A percentile compares a stretch with the other conserved stretches of the same genome.
Evolutionary conservation across 1,140 invertebrate species (phyloP).

Genomic region (Diuraphis noxia): DNA sequence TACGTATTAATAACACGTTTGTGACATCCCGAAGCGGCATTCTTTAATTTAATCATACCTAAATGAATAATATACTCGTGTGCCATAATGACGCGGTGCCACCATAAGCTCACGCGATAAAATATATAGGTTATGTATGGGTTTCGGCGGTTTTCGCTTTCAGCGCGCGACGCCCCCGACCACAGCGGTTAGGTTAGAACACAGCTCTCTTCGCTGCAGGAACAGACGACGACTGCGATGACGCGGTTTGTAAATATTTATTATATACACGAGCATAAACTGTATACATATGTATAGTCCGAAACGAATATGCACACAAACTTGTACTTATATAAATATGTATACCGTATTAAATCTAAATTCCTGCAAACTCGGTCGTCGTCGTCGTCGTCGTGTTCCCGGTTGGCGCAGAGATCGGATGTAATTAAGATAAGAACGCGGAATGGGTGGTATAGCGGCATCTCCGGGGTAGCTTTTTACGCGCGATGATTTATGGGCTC

Average conservation of each 20-base stretch:
- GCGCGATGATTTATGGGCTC: conserved; percentile 43
- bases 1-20: too few species aligned
- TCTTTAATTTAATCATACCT: too few species aligned
- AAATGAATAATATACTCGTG: too few species aligned
- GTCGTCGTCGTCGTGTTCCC: background rate
- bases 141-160: too few species aligned
- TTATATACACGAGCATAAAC: background rate
- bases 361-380: background rate
- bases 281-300: too few species aligned
- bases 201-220: too few species aligned
- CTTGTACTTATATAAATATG: background rate
- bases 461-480: conserved; percentile 37
- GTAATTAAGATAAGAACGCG: conserved; percentile 53
- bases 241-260: background rate
- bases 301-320: background rate
- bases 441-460: conserved; percentile 15
- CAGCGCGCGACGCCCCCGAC: too few species aligned
- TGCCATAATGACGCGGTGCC: too few species aligned
- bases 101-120: too few species aligned
- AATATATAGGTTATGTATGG: too few species aligned
- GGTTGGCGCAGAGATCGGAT: conserved; percentile 31
- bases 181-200: too few species aligned
- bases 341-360: conserved; percentile 21
- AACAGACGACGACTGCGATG: background rate
- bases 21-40: too few species aligned